Evolutionary conservation across 2,113 vertebrate species (phyloP), one percentile per base, ranked within the genome.

Genomic region (Rhegmatorhina hoffmannsi): DNA sequence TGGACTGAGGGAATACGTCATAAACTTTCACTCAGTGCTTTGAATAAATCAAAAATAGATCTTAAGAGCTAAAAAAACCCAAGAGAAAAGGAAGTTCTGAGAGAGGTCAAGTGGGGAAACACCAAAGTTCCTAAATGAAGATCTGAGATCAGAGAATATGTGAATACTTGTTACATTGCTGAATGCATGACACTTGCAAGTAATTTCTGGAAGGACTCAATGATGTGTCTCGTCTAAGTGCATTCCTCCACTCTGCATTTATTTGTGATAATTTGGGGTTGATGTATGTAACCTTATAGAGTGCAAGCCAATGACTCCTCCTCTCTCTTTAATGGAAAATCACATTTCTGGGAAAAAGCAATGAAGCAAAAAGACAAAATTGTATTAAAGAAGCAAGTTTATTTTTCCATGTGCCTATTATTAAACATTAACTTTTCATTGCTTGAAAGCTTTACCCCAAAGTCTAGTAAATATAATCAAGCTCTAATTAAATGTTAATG

Each of bases 401-500:
- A 44, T 63, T 90, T 91, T 86, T 63, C 53, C 17, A 23, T 44
- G 13, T 50, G n/a, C 74, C 13, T 83, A 60, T 81, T 93, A 94
- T 68, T 90, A 93, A 64, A 73, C 81, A 85, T 73, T 83, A 87
- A 59, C 36, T 91, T 74, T 90, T 95, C 80, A 38, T 69, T 92
- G 69, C n/a, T 76, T 90, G 62, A 79, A 83, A 77, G 28, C 23
- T 90, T 94, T 77, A 90, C 68, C 56, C 63, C 84, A 66, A 95
- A 88, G 56, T 84, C 66, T 72, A 90, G 74, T 92, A 95, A 92
- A 91, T 89, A 94, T 83, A 94, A 91, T 89, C 79, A 83, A 89
- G n/a, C 60, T 92, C 58, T 94, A 96, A 97, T 95, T 87, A 94
- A 94, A 90, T 92, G 84, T 96, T 85, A 76, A 89, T 94, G 68